Evolutionary conservation across 1,140 invertebrate species (phyloP).

Genomic region (Trachymyrmex septentrionalis): DNA sequence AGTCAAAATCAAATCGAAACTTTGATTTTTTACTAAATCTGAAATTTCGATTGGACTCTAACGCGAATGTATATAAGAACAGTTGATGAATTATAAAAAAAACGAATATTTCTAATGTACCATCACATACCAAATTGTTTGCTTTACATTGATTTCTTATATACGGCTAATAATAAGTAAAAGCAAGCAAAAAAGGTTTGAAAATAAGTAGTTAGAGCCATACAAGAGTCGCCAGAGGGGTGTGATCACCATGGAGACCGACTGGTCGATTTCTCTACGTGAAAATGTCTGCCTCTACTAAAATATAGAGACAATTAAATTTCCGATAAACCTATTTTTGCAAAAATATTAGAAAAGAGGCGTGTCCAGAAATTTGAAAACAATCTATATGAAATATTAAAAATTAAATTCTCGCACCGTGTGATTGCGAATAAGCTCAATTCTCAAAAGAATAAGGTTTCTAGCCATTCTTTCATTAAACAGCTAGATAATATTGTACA

Average conservation of each 20-base stretch:
- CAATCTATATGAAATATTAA: neutral
- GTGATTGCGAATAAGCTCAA: neutral
- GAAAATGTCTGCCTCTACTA: slow-evolving; percentile 24
- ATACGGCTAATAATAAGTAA: neutral
- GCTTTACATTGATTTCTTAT: neutral
- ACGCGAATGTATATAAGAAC: neutral
- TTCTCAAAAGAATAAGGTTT: neutral
- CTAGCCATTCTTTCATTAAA: neutral
- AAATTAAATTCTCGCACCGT: neutral
- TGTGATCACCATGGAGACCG: slow-evolving; percentile 79
- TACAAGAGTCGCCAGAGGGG: slow-evolving; percentile 63
- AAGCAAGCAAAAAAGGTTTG: neutral
- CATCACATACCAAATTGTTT: neutral
- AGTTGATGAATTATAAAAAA: neutral
- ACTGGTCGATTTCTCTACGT: slow-evolving; percentile 79
- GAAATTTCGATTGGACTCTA: too few species aligned
- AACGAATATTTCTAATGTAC: neutral
- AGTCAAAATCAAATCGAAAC: too few species aligned
- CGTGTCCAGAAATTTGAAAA: neutral
- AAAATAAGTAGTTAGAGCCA: slow-evolving; percentile 6
- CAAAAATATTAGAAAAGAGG: neutral
- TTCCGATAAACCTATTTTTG: neutral
- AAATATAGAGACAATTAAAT: slow-evolving; percentile 8
- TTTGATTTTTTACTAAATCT: too few species aligned
- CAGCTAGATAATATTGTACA: neutral